Evolutionary conservation across 2,888 invertebrate species (phyloP).

Genomic region (Chrysolina oricalcia): DNA sequence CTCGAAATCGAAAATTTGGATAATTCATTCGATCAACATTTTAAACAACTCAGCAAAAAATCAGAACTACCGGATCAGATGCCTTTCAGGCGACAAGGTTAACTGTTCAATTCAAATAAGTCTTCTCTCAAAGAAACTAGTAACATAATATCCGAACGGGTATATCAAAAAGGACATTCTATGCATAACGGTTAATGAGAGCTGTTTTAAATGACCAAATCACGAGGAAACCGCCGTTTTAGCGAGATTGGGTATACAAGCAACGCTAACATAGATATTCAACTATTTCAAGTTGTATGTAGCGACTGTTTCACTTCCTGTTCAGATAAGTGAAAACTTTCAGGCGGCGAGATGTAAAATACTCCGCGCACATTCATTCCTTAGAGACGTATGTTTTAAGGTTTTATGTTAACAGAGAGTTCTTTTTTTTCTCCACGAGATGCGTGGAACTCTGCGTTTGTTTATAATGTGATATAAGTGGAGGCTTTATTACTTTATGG

Average conservation of each 20-base stretch:
- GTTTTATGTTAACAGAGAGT: slow-evolving; percentile 29
- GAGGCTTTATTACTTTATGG: slow-evolving; percentile 14
- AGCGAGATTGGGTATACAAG: slow-evolving; percentile 49
- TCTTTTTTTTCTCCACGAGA: slow-evolving; percentile 13
- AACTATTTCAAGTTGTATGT: slow-evolving; percentile 40
- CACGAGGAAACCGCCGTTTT: slow-evolving; percentile 32
- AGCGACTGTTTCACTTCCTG: slow-evolving; percentile 50
- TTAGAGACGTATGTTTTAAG: slow-evolving; percentile 32
- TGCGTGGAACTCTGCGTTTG: slow-evolving; percentile 7
- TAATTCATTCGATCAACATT: no score
- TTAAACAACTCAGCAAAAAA: no score
- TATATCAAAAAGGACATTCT: not conserved
- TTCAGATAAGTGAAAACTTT: slow-evolving; percentile 63
- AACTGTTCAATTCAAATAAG: not conserved
- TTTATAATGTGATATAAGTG: slow-evolving; percentile 14
- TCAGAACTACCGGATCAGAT: no score
- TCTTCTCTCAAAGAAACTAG: not conserved
- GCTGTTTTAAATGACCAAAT: slow-evolving; percentile 20
- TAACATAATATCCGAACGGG: not conserved
- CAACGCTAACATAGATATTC: slow-evolving; percentile 63
- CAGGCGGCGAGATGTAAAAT: slow-evolving; percentile 56
- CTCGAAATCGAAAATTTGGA: no score
- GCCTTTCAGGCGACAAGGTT: no score
- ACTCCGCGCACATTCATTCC: slow-evolving; percentile 33
- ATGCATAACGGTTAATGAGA: slow-evolving; percentile 19